phyloP scores from a whole-genome alignment of 1,140 invertebrate species.

The Centruroides vittatus region DNA sequence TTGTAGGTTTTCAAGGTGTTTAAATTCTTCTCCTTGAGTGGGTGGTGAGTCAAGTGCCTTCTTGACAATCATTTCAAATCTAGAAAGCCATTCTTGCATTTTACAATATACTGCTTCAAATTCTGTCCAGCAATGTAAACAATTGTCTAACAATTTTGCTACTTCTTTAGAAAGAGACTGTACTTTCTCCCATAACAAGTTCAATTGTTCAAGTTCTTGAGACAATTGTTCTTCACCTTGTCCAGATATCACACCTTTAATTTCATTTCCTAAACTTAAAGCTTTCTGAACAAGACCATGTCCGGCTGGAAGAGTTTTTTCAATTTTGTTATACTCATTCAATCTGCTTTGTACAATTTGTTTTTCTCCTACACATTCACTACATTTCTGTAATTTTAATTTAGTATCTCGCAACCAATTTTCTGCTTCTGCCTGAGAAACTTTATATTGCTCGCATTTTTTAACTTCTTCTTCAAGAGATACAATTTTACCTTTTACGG shows the following conservation, averaged over 20 bases:
- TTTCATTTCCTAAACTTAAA: conserved; percentile 55
- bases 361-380: conserved; percentile 67
- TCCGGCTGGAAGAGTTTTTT: conserved; percentile 47
- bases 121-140: conserved; percentile 70
- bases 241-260: conserved; percentile 61
- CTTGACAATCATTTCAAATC: conserved; percentile 36
- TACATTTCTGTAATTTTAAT: conserved; percentile 66
- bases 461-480: conserved; percentile 61
- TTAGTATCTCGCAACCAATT: conserved; percentile 76
- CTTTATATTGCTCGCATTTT: conserved; percentile 72
- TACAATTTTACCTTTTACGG: conserved; percentile 21
- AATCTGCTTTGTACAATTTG: conserved; percentile 55
- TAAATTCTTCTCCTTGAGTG: neutral
- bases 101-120: conserved; percentile 59
- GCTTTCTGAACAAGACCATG: conserved; percentile 55
- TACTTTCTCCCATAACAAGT: conserved; percentile 70
- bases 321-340: conserved; percentile 51
- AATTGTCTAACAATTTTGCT: conserved; percentile 57
- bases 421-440: conserved; percentile 59
- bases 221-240: conserved; percentile 74
- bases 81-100: conserved; percentile 61
- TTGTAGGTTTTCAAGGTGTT: conserved; percentile 56
- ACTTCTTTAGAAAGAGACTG: conserved; percentile 64
- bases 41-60: conserved; percentile 41
- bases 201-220: conserved; percentile 69